These are phyloP conservation scores for Stenchaetothrips biformis DNA, from an alignment of 2,888 invertebrate genomes.

Conservation along the genomic window DNA sequence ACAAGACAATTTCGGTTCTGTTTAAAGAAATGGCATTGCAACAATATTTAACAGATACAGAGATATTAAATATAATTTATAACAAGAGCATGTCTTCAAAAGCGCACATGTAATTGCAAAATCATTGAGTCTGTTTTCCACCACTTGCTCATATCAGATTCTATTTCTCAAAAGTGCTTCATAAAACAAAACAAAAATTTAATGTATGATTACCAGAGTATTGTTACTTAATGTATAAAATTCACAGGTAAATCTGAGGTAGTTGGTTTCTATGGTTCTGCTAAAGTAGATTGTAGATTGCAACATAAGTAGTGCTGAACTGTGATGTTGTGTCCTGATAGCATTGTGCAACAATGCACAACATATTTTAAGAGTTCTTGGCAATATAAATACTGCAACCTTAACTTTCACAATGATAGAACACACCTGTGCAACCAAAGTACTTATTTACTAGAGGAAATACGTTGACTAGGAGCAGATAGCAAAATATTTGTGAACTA, in stretches of 20 bases:
- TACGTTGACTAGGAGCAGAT: conserved; percentile 23
- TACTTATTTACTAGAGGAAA: conserved; percentile 23
- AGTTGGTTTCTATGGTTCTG: neutral
- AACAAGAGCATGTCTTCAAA: neutral
- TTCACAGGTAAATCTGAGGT: conserved; percentile 18
- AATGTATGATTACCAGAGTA: neutral
- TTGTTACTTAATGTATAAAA: neutral
- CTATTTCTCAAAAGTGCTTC: neutral
- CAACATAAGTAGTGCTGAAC: neutral
- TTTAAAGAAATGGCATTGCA: conserved; percentile 7
- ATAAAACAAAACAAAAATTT: too few relatives aligned
- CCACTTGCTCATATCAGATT: neutral
- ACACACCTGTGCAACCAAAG: conserved; percentile 20
- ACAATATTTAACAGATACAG: conserved; percentile 3
- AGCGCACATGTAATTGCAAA: neutral
- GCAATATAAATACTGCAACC: conserved; percentile 8
- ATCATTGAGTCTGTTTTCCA: neutral
- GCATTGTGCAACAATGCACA: neutral
- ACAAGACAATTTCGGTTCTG: conserved; percentile 7
- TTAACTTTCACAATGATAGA: conserved; percentile 17
- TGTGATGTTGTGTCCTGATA: neutral
- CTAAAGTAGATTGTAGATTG: neutral
- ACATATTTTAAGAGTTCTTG: neutral
- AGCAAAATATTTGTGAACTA: conserved; percentile 22
- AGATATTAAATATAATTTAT: conserved; percentile 15